Conservation (phyloP, 2,888 invertebrate genomes). For the Phyto melanocephala region DNA sequence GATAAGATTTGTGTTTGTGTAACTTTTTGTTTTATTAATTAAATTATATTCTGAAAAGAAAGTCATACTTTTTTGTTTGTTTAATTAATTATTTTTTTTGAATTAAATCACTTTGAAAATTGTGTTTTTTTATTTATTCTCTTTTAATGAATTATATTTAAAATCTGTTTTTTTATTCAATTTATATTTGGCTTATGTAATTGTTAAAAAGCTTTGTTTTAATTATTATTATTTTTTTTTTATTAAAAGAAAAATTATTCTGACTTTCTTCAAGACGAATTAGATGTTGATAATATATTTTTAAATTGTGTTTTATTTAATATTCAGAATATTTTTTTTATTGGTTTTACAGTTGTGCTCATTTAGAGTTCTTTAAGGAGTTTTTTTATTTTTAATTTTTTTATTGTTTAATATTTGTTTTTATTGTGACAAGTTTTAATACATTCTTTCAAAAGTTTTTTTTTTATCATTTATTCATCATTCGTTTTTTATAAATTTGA, state of each 20-base stretch:
- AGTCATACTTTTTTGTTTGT: conserved; percentile 38
- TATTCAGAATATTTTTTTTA: conserved; percentile 12
- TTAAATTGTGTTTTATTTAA: not conserved
- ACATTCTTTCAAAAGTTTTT: conserved; percentile 29
- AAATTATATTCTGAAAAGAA: conserved; percentile 36
- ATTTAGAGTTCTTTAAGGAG: conserved; percentile 52
- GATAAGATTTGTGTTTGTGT: conserved; percentile 26
- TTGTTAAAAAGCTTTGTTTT: conserved; percentile 54
- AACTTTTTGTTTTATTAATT: not conserved
- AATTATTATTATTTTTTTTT: not conserved
- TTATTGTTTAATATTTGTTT: conserved; percentile 20
- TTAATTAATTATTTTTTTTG: not conserved
- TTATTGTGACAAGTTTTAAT: conserved; percentile 59
- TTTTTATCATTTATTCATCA: not conserved
- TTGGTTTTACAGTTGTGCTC: conserved; percentile 52
- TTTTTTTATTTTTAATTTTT: conserved; percentile 22
- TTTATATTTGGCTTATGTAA: conserved; percentile 61
- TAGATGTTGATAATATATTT: too few species aligned
- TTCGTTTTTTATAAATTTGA: conserved; percentile 35
- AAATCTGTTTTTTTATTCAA: conserved; percentile 8
- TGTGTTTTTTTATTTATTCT: conserved; percentile 1
- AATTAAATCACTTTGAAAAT: conserved; percentile 22
- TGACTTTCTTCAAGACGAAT: conserved; percentile 21
- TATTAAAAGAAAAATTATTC: not conserved
- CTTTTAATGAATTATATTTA: not conserved